These are phyloP conservation scores for Helleia helle DNA, from an alignment of 2,888 invertebrate species.

Conservation along the genomic window DNA sequence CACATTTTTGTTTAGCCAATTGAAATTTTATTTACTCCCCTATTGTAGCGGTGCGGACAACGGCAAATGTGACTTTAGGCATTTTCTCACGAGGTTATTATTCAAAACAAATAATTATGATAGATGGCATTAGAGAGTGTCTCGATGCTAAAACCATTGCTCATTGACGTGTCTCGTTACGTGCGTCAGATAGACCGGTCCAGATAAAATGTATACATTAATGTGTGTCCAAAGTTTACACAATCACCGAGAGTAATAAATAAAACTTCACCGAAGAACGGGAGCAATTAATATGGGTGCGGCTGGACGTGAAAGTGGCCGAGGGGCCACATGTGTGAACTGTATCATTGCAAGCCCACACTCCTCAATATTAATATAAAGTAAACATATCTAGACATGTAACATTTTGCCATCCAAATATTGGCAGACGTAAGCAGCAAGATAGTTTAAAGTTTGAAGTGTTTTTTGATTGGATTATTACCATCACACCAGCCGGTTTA, in stretches of 20 bases:
- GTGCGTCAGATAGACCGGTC: slow-evolving; percentile 58
- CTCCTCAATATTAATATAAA: no score
- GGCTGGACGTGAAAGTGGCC: slow-evolving; percentile 65
- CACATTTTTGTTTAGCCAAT: slow-evolving; percentile 66
- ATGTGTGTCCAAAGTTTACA: slow-evolving; percentile 67
- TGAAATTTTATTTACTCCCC: slow-evolving; percentile 63
- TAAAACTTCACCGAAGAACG: slow-evolving; percentile 70
- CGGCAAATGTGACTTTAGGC: slow-evolving; percentile 39
- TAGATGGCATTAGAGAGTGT: slow-evolving; percentile 12
- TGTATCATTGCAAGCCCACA: slow-evolving; percentile 23
- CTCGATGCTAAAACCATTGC: slow-evolving; percentile 13
- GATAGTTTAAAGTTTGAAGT: no score
- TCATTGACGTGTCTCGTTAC: slow-evolving; percentile 40
- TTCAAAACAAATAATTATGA: not conserved
- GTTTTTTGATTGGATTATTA: no score
- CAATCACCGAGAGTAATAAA: slow-evolving; percentile 69
- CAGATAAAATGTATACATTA: slow-evolving; percentile 65
- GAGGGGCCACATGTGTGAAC: slow-evolving; percentile 45
- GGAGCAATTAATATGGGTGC: slow-evolving; percentile 73
- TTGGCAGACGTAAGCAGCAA: no score
- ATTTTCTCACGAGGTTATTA: slow-evolving; percentile 44
- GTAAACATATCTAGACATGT: no score
- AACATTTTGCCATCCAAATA: no score
- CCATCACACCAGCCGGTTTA: no score
- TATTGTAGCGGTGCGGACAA: slow-evolving; percentile 52